These are phyloP conservation scores for Dasysyrphus tricinctus DNA, from an alignment of 2,888 invertebrate genomes.

Conservation along the genomic window DNA sequence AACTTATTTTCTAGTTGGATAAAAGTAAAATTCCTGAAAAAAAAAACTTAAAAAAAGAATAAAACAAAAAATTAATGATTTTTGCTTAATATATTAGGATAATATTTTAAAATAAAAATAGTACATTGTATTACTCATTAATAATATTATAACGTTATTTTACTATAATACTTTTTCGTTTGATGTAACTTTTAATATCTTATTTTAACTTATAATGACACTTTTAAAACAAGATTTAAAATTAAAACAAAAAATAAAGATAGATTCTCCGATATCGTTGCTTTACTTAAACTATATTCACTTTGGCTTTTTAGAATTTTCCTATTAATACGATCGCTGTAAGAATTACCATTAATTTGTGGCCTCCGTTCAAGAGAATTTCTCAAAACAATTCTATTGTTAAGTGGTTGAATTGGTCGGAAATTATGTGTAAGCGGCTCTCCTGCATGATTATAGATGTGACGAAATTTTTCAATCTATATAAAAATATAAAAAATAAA, in stretches of 20 bases:
- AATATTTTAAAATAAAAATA: slow-evolving; percentile 51
- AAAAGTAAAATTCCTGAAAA: too few species aligned
- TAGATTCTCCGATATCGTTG: background rate
- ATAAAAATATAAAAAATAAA: slow-evolving; percentile 77
- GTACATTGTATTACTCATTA: slow-evolving; percentile 69
- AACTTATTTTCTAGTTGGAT: too few species aligned
- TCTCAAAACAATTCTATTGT: slow-evolving; percentile 86
- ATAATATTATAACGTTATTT: slow-evolving; percentile 18
- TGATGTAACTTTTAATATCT: background rate
- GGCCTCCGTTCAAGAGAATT: slow-evolving; percentile 19
- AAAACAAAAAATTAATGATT: slow-evolving; percentile 2
- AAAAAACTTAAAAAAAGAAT: background rate
- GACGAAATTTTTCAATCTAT: slow-evolving; percentile 90
- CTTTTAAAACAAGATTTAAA: slow-evolving; percentile 26
- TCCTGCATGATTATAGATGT: slow-evolving; percentile 87
- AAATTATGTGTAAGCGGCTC: slow-evolving; percentile 90
- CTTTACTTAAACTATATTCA: slow-evolving; percentile 23
- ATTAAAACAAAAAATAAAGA: slow-evolving; percentile 19
- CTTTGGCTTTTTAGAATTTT: slow-evolving; percentile 1
- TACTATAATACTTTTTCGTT: slow-evolving; percentile 61
- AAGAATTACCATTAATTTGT: background rate
- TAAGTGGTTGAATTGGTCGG: slow-evolving; percentile 91
- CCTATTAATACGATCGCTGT: slow-evolving; percentile 8
- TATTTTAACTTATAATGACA: background rate
- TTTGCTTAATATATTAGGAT: slow-evolving; percentile 44